These are phyloP conservation scores for Upupa epops DNA, from an alignment of 2,113 vertebrate species.

Conservation along the genomic window DNA sequence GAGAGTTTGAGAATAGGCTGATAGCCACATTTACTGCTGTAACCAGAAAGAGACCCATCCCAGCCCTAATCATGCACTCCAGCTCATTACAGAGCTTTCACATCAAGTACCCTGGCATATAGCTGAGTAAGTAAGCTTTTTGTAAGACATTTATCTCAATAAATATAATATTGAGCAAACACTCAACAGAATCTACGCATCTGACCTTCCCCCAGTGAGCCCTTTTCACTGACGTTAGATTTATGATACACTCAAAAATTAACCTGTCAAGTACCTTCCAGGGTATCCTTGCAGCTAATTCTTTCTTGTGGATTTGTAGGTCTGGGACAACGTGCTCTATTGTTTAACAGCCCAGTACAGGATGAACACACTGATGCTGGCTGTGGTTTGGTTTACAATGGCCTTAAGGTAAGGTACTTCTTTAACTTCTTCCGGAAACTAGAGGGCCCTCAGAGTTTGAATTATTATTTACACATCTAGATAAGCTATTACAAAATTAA, in stretches of 20 bases:
- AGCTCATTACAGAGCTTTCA: not conserved
- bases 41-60: not conserved
- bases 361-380: constrained; percentile 90
- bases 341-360: constrained; percentile 86
- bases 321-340: constrained; percentile 85
- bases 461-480: not conserved
- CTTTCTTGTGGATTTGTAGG: constrained; percentile 70
- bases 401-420: constrained; percentile 85
- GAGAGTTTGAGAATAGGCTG: not conserved
- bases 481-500: not conserved
- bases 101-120: not conserved
- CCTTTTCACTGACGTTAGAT: not conserved
- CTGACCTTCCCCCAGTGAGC: not conserved
- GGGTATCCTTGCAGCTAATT: not conserved
- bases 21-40: not conserved
- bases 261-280: not conserved
- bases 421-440: not conserved
- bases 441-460: not conserved
- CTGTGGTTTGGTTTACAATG: constrained; percentile 95
- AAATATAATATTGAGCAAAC: not conserved
- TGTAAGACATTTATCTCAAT: not conserved
- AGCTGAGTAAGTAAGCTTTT: not conserved
- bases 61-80: not conserved
- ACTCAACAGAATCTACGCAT: not conserved
- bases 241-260: not conserved